Evolutionary conservation across 2,113 vertebrate species (phyloP), one percentile per base, ranked within the genome.

Genomic region (Odontesthes bonariensis): DNA sequence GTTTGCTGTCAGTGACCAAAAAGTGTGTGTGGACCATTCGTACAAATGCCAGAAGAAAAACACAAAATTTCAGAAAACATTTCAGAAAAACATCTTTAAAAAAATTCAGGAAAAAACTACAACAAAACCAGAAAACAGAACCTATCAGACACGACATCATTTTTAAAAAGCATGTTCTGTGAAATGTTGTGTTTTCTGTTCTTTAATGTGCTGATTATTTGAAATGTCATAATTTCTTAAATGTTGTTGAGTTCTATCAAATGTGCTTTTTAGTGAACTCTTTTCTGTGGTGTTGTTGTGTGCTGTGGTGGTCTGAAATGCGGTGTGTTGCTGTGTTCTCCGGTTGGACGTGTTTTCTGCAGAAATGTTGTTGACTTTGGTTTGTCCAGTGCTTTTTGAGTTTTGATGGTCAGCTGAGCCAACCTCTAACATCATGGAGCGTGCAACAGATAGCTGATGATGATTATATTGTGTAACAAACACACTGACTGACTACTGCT

Each of bases 401-500:
- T 47, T 57, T 31, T 52, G 27, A 53, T 20, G 16, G 31, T 60
- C 61, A 60, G 23, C 52, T 71, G 49, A 73, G 33, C 54, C 64
- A 23, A 40, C 17, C 14, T 42, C 60, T 59, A 54, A 53, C 59
- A 42, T 61, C 33, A 32, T 19, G 38, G 68, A 81, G 58, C 38
- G 27, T 16, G 69, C 54, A 65, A 44, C 42, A 49, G 49, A 65
- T 46, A 67, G n/a, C 19, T 61, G 27, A 27, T 27, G 40, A 46
- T 60, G 20, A n/a, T 10, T 74, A 8, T 42, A 40, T 83, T 66
- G 62, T 73, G 75, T 81, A 85, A 85, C 73, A 56, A 46, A 33
- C 46, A 57, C 65, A 69, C 7, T 46, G 32, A 53, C 14, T 35
- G 16, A 69, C 57, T 67, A 54, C 69, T 63, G 38, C 72, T 40